Percentiles rank a stretch among this genome's conserved stretches.
These are phyloP conservation scores for Papilio dardanus DNA, from an alignment of 1,140 invertebrate species.

Conservation along the genomic window DNA sequence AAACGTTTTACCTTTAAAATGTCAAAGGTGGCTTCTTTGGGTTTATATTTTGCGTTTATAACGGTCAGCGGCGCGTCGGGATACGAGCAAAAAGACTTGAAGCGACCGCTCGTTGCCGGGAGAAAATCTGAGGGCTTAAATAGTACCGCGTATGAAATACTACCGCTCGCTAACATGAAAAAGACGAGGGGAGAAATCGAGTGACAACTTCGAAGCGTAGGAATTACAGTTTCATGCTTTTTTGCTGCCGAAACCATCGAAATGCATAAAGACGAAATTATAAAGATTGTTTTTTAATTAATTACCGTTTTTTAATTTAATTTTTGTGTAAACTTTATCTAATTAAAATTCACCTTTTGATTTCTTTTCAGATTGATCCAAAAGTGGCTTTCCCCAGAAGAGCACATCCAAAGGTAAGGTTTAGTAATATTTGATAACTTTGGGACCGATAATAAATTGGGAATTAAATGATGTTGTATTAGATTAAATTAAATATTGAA, in stretches of 20 bases:
- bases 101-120: conserved; percentile 68
- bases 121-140: conserved; percentile 81
- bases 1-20: conserved; percentile 79
- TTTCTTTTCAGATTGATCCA: conserved; percentile 96
- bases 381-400: conserved; percentile 99
- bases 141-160: conserved; percentile 80
- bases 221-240: conserved; percentile 76
- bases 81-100: conserved; percentile 73
- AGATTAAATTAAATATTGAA: conserved; percentile 69
- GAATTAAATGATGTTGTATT: conserved; percentile 67
- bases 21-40: conserved; percentile 79
- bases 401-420: conserved; percentile 98
- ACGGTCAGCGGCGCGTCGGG: conserved; percentile 73
- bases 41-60: conserved; percentile 82
- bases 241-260: conserved; percentile 28
- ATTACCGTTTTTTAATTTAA: not conserved
- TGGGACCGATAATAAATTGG: conserved; percentile 61
- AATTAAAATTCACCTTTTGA: conserved; percentile 19
- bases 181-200: conserved; percentile 80
- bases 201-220: conserved; percentile 76
- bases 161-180: conserved; percentile 79
- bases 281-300: not conserved
- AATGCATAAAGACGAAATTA: not conserved
- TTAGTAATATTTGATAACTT: conserved; percentile 51
- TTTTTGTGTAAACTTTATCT: too few relatives aligned